A percentile compares a stretch with the other conserved stretches of the same genome.
phyloP scores from a whole-genome alignment of 2,888 invertebrate genomes.

The Pristionchus mayeri region DNA sequence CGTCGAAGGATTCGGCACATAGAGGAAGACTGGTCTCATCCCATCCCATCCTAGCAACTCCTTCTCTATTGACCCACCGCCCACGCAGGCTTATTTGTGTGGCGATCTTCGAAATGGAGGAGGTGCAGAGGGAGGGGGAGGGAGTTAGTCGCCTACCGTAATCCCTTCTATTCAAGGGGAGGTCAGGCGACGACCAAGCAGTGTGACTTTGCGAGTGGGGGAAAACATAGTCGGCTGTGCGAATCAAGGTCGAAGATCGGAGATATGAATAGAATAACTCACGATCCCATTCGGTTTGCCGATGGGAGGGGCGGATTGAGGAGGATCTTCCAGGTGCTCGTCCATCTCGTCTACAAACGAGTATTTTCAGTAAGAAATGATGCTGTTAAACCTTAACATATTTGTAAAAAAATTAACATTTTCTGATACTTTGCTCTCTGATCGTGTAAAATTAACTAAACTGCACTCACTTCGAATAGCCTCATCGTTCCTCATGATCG shows the following conservation, averaged over 20 bases:
- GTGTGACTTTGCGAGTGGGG: not conserved
- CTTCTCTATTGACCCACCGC: not conserved
- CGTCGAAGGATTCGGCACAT: not conserved
- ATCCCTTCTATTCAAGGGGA: not conserved
- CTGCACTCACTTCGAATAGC: constrained; percentile 18
- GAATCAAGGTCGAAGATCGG: not conserved
- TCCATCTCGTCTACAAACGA: constrained; percentile 25
- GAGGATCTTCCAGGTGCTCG: constrained; percentile 27
- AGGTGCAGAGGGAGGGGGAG: constrained; percentile 3
- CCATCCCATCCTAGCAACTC: not conserved
- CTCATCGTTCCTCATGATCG: constrained; percentile 47
- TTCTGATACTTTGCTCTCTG: not conserved
- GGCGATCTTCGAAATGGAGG: not conserved
- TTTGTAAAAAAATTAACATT: not conserved
- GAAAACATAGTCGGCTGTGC: not conserved
- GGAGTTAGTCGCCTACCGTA: not conserved
- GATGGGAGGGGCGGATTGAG: constrained; percentile 35
- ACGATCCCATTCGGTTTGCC: constrained; percentile 36
- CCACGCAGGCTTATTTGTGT: constrained; percentile 27
- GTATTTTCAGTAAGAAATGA: not conserved
- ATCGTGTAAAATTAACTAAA: not conserved
- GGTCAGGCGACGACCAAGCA: not conserved
- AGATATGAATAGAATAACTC: not conserved
- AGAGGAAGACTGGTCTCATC: not conserved
- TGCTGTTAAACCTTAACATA: too few relatives aligned